A percentile compares a stretch with the other conserved stretches of the same genome.
These are phyloP conservation scores for Ophiodon elongatus DNA, from an alignment of 2,113 vertebrate genomes.

Conservation along the genomic window DNA sequence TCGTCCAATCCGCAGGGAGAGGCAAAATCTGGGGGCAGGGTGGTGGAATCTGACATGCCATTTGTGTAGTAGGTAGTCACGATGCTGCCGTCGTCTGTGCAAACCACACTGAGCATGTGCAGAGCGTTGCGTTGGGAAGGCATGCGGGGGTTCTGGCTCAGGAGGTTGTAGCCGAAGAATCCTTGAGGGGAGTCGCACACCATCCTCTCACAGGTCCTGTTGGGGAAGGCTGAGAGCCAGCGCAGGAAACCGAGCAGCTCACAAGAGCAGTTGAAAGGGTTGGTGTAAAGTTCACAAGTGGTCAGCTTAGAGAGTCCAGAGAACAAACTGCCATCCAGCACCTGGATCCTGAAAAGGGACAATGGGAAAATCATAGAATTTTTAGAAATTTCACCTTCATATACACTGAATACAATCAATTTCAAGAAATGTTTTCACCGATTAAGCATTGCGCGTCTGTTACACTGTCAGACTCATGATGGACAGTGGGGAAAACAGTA, in stretches of 20 bases:
- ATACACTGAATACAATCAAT: neutral
- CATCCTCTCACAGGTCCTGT: constrained; percentile 94
- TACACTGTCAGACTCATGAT: neutral
- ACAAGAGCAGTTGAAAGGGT: constrained; percentile 98
- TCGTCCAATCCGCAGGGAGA: constrained; percentile 91
- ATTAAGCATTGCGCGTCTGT: neutral
- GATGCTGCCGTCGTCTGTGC: constrained; percentile 84
- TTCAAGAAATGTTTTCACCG: neutral
- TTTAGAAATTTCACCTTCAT: neutral
- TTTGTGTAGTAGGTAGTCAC: constrained; percentile 82
- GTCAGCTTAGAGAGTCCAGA: constrained; percentile 90
- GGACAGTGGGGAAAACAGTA: too few species aligned
- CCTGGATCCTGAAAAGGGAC: constrained; percentile 87
- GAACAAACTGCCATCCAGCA: constrained; percentile 91
- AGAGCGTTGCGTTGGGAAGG: constrained; percentile 91
- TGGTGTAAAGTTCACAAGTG: constrained; percentile 96
- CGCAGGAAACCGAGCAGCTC: constrained; percentile 95
- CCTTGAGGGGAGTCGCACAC: constrained; percentile 93
- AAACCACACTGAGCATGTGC: constrained; percentile 90
- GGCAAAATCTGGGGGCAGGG: constrained; percentile 84
- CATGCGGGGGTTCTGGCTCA: constrained; percentile 91
- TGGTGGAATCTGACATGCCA: constrained; percentile 79
- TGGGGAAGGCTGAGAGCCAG: constrained; percentile 94
- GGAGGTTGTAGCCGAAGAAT: constrained; percentile 92
- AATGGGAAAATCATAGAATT: neutral